A percentile compares a stretch with the other conserved stretches of the same genome.
phyloP scores from a whole-genome alignment of 2,797 vertebrate species.

The Balearica regulorum region DNA sequence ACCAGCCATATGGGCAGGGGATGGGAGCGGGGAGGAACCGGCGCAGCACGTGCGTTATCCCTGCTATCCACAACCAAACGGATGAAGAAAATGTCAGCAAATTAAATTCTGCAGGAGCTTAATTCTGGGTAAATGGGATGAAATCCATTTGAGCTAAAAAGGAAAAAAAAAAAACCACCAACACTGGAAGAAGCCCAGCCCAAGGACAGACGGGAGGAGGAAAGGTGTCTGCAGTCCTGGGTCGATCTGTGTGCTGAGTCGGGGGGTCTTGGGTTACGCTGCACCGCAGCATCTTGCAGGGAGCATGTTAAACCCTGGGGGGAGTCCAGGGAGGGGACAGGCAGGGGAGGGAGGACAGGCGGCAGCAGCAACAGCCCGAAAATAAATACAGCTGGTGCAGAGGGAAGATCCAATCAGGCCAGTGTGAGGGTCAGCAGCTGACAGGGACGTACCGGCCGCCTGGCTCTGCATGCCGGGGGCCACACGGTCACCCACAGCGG shows the following conservation, averaged over 20 bases:
- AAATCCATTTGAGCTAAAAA: constrained; percentile 58
- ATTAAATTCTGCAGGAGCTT: constrained; percentile 53
- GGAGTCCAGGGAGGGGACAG: background rate
- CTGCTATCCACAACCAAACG: constrained; percentile 62
- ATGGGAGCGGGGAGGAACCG: constrained; percentile 7
- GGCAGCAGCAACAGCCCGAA: background rate
- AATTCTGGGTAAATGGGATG: constrained; percentile 67
- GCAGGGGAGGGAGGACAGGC: background rate
- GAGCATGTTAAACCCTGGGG: background rate
- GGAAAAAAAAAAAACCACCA: background rate
- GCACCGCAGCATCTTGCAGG: background rate
- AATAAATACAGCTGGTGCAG: constrained; percentile 8
- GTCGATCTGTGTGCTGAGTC: background rate
- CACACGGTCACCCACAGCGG: rapidly evolving
- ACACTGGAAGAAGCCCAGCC: background rate
- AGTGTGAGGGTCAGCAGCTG: background rate
- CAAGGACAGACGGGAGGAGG: background rate
- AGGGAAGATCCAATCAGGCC: constrained; percentile 19
- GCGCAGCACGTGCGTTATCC: constrained; percentile 21
- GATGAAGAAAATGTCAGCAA: constrained; percentile 62
- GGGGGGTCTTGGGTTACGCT: background rate
- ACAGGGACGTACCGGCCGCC: rapidly evolving
- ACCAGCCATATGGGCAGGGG: constrained; percentile 28
- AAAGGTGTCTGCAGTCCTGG: background rate
- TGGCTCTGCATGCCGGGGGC: background rate